These are phyloP conservation scores for Dermatophagoides farinae DNA, from an alignment of 1,140 invertebrate genomes.

Conservation along the genomic window DNA sequence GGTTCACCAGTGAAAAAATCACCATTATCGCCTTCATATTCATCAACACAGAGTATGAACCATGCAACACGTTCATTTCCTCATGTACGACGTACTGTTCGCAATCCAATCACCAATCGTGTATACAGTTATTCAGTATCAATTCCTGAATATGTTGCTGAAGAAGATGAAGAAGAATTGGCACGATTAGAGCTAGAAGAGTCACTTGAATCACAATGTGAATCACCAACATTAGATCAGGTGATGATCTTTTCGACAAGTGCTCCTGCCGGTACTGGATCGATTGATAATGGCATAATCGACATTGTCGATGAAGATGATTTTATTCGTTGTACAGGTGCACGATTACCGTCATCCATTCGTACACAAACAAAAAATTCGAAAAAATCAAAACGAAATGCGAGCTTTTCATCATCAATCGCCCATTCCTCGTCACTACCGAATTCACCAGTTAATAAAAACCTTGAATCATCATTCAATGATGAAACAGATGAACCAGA, in stretches of 20 bases:
- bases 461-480: neutral
- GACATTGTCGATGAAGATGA: no score
- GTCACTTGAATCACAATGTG: neutral
- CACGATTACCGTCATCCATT: neutral
- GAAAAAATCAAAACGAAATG: neutral
- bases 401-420: neutral
- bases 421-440: neutral
- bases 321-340: no score
- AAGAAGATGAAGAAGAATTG: slow-evolving; percentile 1
- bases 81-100: neutral
- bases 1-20: no score
- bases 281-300: neutral
- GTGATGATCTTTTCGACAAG: neutral
- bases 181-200: neutral
- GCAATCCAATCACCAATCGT: neutral
- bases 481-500: neutral
- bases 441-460: neutral
- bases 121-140: slow-evolving; percentile 6
- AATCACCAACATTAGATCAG: neutral
- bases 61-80: neutral
- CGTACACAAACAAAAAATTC: neutral
- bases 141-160: neutral
- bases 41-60: neutral
- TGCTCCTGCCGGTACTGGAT: neutral
- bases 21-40: neutral